A percentile compares a stretch with the other conserved stretches of the same genome.
These are phyloP conservation scores for Lasius platythorax DNA, from an alignment of 2,888 invertebrate species.

Conservation along the genomic window DNA sequence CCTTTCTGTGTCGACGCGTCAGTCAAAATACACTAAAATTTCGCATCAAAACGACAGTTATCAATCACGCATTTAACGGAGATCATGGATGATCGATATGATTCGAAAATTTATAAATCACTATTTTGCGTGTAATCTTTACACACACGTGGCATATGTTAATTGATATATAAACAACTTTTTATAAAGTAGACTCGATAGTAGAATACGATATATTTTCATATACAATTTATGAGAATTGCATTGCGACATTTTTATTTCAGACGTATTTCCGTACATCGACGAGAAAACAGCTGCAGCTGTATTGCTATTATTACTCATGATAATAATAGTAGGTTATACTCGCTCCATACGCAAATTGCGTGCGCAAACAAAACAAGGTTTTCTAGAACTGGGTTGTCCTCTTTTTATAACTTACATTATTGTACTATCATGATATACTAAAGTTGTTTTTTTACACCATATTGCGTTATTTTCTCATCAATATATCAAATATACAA, in stretches of 20 bases:
- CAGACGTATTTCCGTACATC: constrained; percentile 31
- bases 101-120: constrained; percentile 28
- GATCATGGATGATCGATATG: constrained; percentile 30
- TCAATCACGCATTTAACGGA: constrained; percentile 37
- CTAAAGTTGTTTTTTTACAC: neutral
- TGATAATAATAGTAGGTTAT: constrained; percentile 49
- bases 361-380: constrained; percentile 47
- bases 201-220: constrained; percentile 1
- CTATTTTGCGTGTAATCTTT: neutral
- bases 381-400: constrained; percentile 46
- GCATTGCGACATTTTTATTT: constrained; percentile 36
- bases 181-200: constrained; percentile 7
- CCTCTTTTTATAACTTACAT: constrained; percentile 6
- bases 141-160: constrained; percentile 33
- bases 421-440: neutral
- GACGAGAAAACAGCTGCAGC: constrained; percentile 48
- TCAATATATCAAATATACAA: neutral
- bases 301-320: constrained; percentile 54
- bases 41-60: constrained; percentile 39
- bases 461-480: neutral
- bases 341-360: constrained; percentile 42
- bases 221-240: constrained; percentile 24
- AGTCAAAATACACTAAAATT: constrained; percentile 47
- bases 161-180: constrained; percentile 32
- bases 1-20: constrained; percentile 34